phyloP scores from a whole-genome alignment of 2,888 invertebrate species.

The Mesorhabditis belari region DNA sequence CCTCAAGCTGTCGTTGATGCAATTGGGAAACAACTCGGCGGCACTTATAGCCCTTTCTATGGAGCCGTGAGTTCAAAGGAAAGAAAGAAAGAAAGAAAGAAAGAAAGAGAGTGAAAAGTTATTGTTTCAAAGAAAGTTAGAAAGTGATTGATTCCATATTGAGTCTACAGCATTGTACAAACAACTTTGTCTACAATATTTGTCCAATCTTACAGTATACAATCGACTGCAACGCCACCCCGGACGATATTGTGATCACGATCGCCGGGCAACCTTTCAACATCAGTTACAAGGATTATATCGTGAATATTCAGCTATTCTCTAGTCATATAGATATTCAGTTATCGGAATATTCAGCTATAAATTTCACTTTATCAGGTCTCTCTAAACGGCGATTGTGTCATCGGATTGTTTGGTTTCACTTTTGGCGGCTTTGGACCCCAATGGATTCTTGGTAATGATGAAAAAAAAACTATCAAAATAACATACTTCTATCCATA shows the following conservation, averaged over 20 bases:
- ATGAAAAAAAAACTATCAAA: neutral
- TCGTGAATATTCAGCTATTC: neutral
- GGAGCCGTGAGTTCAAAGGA: neutral
- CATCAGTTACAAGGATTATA: neutral
- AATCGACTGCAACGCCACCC: slow-evolving; percentile 4
- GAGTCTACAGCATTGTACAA: neutral
- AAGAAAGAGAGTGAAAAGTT: too few species aligned
- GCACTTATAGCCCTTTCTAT: neutral
- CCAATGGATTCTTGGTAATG: neutral
- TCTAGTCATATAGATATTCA: too few species aligned
- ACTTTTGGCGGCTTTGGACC: neutral
- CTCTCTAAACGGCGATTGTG: neutral
- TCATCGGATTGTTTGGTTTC: neutral
- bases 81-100: too few species aligned
- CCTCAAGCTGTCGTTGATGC: slow-evolving; percentile 7
- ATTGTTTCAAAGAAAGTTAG: too few species aligned
- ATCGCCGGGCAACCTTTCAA: slow-evolving; percentile 3
- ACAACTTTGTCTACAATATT: neutral
- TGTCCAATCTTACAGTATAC: neutral
- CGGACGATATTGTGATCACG: slow-evolving; percentile 5
- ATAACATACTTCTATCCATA: neutral
- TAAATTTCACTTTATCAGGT: neutral
- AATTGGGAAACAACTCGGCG: slow-evolving; percentile 6
- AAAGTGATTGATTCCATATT: too few species aligned
- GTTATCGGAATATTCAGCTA: too few species aligned